Conservation (phyloP, 2,888 invertebrate genomes). For the Aphidius colemani region DNA sequence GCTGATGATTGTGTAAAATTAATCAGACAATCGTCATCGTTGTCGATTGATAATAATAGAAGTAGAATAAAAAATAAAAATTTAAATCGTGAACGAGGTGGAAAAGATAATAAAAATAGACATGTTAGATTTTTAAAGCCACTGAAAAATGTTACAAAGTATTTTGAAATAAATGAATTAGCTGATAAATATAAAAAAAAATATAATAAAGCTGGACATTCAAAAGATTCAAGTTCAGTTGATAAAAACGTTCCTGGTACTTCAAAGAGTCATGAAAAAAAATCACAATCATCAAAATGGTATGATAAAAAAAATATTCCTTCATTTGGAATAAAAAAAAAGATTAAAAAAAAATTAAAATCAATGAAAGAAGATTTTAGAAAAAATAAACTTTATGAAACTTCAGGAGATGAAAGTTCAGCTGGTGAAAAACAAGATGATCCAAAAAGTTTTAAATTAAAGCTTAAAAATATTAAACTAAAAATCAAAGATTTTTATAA, state of each 20-base stretch:
- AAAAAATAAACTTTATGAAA: not conserved
- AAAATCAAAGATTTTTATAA: not conserved
- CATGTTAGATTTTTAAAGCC: not conserved
- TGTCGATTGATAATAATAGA: no score
- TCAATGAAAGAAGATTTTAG: not conserved
- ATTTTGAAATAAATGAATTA: conserved; percentile 48
- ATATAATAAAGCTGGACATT: conserved; percentile 29
- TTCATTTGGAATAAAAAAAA: conserved; percentile 2
- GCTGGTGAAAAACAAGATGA: conserved; percentile 7
- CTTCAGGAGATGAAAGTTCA: not conserved
- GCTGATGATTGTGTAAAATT: not conserved
- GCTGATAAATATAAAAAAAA: conserved; percentile 32
- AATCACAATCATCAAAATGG: not conserved
- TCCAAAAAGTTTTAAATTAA: not conserved
- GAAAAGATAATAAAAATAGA: conserved; percentile 15
- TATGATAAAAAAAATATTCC: conserved; percentile 1
- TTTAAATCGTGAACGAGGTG: conserved; percentile 32
- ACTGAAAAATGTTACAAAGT: conserved; percentile 31
- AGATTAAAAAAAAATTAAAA: not conserved
- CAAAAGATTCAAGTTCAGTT: conserved; percentile 15
- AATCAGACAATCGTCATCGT: not conserved
- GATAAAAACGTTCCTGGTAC: conserved; percentile 31
- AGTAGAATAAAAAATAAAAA: conserved; percentile 6
- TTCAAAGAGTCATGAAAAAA: conserved; percentile 27
- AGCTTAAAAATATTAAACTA: conserved; percentile 1